Evolutionary conservation across 2,888 invertebrate species (phyloP), one percentile per base, ranked within the genome.

Genomic region (Diachrysia chrysitis): DNA sequence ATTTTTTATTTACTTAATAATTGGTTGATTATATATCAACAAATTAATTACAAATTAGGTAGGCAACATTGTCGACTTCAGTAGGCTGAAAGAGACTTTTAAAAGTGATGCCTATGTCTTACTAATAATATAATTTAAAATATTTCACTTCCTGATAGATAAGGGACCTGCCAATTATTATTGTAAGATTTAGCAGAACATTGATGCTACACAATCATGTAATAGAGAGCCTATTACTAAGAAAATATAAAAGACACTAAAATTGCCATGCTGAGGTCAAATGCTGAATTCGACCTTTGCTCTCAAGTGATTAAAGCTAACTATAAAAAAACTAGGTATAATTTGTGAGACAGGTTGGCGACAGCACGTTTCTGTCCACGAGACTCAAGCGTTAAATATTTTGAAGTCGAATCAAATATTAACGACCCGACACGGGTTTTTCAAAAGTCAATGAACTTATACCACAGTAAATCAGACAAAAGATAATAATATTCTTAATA

Each of bases 341-440:
- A n/a, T n/a, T 32, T 10, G n/a, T 42, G 42, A 42, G 42, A 42
- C n/a, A 42, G n/a, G 42, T 42, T n/a, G 6, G n/a, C 16, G 48
- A 12, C 21, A 51, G 48, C 48, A 48, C 48, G 48, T 48, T 17
- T 19, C 2, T 19, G 17, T 12, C 48, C 7, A 48, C 17, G 12
- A 9, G 21, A 21, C 12, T 12, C n/a, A 48, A 14, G 14, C 2
- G 4, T 42, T 4, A n/a, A 19, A 51, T 21, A 51, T 51, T 19
- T 54, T 54, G 14, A 57, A 37, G 17, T 55, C 17, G 16, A 17
- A 17, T 59, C 23, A 66, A 12, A 54, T 35, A 62, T 63, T 25
- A 57, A 57, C 62, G 57, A 54, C 42, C 23, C 14, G 58, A 25
- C 53, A 19, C 59, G 17, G 53, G 48, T n/a, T 48, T 60, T 66